phyloP scores from a whole-genome alignment of 2,888 invertebrate species.

The Monoplex corrugatus region DNA sequence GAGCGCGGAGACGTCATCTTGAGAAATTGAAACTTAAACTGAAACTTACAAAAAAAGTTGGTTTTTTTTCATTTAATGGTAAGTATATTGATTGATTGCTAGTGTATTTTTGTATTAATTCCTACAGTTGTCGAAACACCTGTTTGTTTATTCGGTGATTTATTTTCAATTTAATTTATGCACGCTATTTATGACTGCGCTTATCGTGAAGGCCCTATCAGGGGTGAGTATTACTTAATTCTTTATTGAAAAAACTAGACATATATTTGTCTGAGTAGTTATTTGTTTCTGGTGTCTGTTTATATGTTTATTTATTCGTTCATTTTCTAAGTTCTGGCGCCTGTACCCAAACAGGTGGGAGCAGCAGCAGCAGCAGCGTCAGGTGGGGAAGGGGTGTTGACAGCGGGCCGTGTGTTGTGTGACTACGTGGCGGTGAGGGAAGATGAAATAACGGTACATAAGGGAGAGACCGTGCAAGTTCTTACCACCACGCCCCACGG shows the following conservation, averaged over 20 bases:
- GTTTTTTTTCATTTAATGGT: no score
- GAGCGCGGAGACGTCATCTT: no score
- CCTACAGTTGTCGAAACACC: no score
- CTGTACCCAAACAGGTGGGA: neutral
- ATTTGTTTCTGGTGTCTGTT: neutral
- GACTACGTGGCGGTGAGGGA: constrained; percentile 81
- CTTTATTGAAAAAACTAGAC: neutral
- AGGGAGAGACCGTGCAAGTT: constrained; percentile 81
- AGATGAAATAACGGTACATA: constrained; percentile 81
- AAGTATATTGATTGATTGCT: no score
- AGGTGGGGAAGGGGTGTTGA: constrained; percentile 54
- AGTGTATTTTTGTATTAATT: no score
- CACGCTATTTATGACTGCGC: no score
- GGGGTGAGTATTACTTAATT: neutral
- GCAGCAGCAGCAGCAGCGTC: constrained; percentile 44
- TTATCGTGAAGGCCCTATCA: neutral
- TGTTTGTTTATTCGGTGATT: neutral
- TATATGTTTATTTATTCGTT: neutral
- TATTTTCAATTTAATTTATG: neutral
- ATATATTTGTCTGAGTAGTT: neutral
- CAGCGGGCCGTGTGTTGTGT: constrained; percentile 74
- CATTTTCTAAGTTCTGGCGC: neutral
- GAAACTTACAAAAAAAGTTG: no score
- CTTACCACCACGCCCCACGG: constrained; percentile 79
- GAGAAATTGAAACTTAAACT: no score